Percentiles rank a stretch among this genome's conserved stretches.
These are phyloP conservation scores for Pipistrellus pygmaeus DNA, from an alignment of 2,797 vertebrate species.

Conservation along the genomic window DNA sequence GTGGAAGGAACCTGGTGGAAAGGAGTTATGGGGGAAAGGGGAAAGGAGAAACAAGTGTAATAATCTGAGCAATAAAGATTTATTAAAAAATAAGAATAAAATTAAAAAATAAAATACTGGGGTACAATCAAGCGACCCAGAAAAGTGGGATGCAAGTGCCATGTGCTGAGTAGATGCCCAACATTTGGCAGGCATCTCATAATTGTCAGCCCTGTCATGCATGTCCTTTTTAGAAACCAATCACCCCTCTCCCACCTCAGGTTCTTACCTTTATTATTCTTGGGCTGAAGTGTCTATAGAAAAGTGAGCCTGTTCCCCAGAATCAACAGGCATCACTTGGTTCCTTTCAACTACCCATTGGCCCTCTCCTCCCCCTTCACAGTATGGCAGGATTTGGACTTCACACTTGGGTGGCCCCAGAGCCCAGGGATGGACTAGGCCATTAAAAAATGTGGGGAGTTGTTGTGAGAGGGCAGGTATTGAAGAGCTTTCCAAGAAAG, in stretches of 20 bases:
- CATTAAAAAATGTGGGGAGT: not conserved
- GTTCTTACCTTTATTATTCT: not conserved
- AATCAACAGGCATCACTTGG: not conserved
- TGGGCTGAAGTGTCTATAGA: no score
- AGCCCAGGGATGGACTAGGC: not conserved
- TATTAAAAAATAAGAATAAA: no score
- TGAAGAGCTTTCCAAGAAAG: not conserved
- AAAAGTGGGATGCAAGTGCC: no score
- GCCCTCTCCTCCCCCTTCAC: not conserved
- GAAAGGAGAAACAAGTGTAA: no score
- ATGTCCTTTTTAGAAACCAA: rapidly evolving
- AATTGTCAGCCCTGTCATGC: rapidly evolving
- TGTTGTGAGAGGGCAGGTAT: not conserved
- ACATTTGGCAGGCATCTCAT: not conserved
- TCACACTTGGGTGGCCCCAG: not conserved
- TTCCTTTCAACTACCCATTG: not conserved
- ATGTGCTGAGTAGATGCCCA: no score
- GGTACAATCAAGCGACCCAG: no score
- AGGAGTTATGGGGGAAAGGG: no score
- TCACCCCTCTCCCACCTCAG: not conserved
- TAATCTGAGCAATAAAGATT: no score
- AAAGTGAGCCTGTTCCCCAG: not conserved
- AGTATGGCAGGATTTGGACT: not conserved
- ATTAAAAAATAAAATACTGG: no score
- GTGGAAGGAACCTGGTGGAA: no score